Conservation (phyloP, 1,140 invertebrate species). For the Macrotrachela quadricornifera region DNA sequence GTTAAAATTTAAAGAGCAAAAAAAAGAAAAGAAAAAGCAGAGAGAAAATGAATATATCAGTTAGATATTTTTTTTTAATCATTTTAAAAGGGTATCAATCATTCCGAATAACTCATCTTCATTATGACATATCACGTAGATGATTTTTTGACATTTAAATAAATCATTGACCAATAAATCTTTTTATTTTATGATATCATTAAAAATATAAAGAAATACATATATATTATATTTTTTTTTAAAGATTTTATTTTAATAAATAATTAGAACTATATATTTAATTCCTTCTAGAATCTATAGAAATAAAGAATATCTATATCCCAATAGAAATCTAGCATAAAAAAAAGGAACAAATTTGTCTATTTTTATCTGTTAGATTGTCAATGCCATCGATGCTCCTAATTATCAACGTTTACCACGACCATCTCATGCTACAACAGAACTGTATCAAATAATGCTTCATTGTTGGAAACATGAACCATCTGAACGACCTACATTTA, state of each 20-base stretch:
- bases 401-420: slow-evolving; percentile 16
- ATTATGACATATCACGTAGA: neutral
- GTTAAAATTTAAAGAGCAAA: neutral
- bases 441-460: slow-evolving; percentile 32
- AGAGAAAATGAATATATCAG: neutral
- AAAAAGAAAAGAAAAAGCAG: neutral
- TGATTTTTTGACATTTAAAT: too few relatives aligned
- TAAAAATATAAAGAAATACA: neutral
- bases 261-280: too few relatives aligned
- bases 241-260: too few relatives aligned
- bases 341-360: neutral
- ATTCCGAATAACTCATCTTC: neutral
- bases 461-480: slow-evolving; percentile 41
- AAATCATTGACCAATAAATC: neutral
- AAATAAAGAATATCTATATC: neutral
- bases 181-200: neutral
- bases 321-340: too few relatives aligned
- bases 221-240: too few relatives aligned
- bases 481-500: slow-evolving; percentile 86
- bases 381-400: slow-evolving; percentile 81
- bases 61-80: neutral
- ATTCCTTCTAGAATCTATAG: too few relatives aligned
- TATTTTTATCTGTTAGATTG: slow-evolving; percentile 42
- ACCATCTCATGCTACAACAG: too few relatives aligned
- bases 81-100: neutral